phyloP scores from a whole-genome alignment of 2,797 vertebrate species.

The Ispidina picta region DNA sequence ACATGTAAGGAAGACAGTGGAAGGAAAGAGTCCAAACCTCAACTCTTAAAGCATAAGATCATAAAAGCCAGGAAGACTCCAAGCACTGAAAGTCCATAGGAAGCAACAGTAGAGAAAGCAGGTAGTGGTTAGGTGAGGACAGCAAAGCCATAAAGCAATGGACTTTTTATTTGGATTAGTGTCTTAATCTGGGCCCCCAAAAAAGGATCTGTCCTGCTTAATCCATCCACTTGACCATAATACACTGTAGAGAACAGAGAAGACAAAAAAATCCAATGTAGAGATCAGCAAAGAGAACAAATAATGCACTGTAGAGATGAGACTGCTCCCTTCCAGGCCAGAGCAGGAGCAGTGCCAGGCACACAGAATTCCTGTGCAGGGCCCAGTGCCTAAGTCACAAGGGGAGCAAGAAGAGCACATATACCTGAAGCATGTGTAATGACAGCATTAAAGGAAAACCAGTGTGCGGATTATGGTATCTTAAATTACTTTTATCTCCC shows the following conservation, averaged over 20 bases:
- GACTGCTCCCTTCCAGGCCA: background rate
- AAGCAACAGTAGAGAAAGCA: background rate
- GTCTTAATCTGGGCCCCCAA: background rate
- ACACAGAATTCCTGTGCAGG: background rate
- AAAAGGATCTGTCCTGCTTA: background rate
- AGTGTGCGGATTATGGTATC: fast-evolving
- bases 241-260: background rate
- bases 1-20: background rate
- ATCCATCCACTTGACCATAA: background rate
- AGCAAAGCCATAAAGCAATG: background rate
- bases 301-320: background rate
- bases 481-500: background rate
- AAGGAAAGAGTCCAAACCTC: background rate
- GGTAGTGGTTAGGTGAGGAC: background rate
- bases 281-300: background rate
- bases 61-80: background rate
- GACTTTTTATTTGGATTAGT: background rate
- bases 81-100: background rate
- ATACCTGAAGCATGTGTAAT: background rate
- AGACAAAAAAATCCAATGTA: background rate
- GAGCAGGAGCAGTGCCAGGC: background rate
- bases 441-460: background rate
- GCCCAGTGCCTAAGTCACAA: background rate
- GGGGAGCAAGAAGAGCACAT: no score
- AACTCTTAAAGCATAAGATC: background rate